A percentile compares a stretch with the other conserved stretches of the same genome.
Evolutionary conservation across 2,888 invertebrate species (phyloP).

Genomic region (Diaperis boleti): DNA sequence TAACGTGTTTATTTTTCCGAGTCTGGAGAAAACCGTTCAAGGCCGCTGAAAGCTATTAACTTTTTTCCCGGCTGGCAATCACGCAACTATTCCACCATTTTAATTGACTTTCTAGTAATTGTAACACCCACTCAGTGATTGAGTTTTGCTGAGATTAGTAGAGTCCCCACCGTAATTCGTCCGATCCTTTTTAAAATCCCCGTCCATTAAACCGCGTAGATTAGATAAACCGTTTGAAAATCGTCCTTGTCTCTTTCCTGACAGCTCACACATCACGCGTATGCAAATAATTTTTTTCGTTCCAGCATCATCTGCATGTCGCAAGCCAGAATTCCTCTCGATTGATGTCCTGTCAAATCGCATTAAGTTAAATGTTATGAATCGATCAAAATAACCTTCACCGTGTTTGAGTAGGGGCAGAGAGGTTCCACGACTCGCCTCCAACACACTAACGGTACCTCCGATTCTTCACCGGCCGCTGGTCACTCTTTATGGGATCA

Average conservation of each 20-base stretch:
- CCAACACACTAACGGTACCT: conserved; percentile 12
- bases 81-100: neutral
- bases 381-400: conserved; percentile 34
- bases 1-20: conserved; percentile 10
- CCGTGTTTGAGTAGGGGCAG: conserved; percentile 9
- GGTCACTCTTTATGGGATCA: conserved; percentile 11
- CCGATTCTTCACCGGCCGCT: conserved; percentile 21
- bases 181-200: neutral
- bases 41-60: conserved; percentile 2
- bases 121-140: neutral
- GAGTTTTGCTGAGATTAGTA: no score
- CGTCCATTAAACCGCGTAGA: conserved; percentile 8
- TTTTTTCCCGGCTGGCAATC: neutral
- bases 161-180: no score
- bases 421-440: conserved; percentile 11
- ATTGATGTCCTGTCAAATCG: conserved; percentile 28
- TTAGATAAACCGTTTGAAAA: conserved; percentile 19
- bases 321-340: conserved; percentile 22
- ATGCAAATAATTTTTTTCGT: conserved; percentile 26
- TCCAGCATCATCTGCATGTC: conserved; percentile 15
- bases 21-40: conserved; percentile 8
- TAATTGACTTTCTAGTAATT: neutral
- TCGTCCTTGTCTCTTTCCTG: conserved; percentile 25
- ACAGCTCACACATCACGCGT: conserved; percentile 22
- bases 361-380: conserved; percentile 33